These are phyloP conservation scores for Carduelis carduelis DNA, from an alignment of 2,797 vertebrate genomes.

Conservation along the genomic window DNA sequence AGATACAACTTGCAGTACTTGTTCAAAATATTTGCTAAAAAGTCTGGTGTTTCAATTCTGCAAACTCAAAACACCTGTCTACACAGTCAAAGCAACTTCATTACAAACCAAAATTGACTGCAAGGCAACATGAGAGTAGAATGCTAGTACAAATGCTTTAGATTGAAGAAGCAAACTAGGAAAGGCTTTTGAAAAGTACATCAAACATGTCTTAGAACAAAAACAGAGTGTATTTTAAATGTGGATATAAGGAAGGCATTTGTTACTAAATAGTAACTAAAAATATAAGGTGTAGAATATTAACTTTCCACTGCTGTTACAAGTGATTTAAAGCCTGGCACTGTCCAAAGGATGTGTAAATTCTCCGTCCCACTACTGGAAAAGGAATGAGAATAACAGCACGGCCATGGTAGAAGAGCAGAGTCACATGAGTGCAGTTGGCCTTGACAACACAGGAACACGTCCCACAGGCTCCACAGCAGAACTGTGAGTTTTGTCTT, in stretches of 20 bases:
- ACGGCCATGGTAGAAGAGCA: background rate
- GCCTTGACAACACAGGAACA: background rate
- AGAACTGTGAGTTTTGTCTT: background rate
- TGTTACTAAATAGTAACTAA: background rate
- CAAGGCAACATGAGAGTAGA: background rate
- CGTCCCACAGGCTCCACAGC: rapidly evolving
- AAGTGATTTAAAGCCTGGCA: background rate
- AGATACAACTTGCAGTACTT: background rate
- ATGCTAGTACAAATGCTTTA: background rate
- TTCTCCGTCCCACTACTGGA: background rate
- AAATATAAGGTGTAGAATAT: background rate
- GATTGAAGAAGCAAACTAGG: background rate
- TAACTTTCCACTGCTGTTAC: background rate
- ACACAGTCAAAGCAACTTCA: background rate
- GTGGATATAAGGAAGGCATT: background rate
- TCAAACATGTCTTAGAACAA: background rate
- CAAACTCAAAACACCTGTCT: background rate
- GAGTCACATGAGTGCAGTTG: background rate
- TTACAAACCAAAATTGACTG: background rate
- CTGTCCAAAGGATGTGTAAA: background rate
- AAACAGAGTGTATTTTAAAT: background rate
- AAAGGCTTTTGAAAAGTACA: background rate
- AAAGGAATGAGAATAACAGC: background rate
- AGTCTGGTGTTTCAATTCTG: background rate
- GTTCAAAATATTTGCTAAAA: background rate